Evolutionary conservation across 2,888 invertebrate genomes (phyloP), one percentile per base, ranked within the genome.

Genomic region (Drosophila yooni): DNA sequence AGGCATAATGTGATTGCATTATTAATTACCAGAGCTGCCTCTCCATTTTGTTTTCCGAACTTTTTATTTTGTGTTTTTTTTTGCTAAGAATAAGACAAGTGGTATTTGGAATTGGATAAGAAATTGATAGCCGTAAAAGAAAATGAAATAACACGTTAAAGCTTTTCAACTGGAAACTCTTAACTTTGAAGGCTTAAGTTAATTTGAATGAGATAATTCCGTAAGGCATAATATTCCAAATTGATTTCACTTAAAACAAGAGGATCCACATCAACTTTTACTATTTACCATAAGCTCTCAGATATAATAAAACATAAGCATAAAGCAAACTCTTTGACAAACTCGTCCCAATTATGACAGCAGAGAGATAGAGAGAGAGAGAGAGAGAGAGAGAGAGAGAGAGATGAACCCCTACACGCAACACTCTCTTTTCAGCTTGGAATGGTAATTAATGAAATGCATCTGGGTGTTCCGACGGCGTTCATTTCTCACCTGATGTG

Each of bases 401-500:
- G 21, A 31, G 21, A 21, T 13, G 3, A 3, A 27, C 21, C 21
- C 29, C 29, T 33, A 27, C 18, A 18, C 46, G 13, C 21, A 21
- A 13, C 21, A 2, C 31, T 43, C 27, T 15, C 13, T 18, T 15
- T 21, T 58, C 11, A 21, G 18, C 48, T 27, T 38, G 51, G 40
- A 36, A 65, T 70, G 62, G 48, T 74, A 75, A 90, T 83, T 78
- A 89, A 75, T 75, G 70, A 74, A 90, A 67, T 82, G 88, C 81
- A 81, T 81, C 71, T 76, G 71, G 59, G 54, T 66, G 52, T 61
- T 74, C 31, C 68, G 68, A 36, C 46, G 74, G 73, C 59, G 71
- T 72, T 78, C 69, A 75, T 82, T 81, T 82, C 83, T 81, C 91
- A 86, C 88, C 89, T 88, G 79, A 84, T 82, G 90, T 91, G 91